Evolutionary conservation across 2,797 vertebrate genomes (phyloP), one percentile per base, ranked within the genome.

Genomic region (Galagoides demidoff): DNA sequence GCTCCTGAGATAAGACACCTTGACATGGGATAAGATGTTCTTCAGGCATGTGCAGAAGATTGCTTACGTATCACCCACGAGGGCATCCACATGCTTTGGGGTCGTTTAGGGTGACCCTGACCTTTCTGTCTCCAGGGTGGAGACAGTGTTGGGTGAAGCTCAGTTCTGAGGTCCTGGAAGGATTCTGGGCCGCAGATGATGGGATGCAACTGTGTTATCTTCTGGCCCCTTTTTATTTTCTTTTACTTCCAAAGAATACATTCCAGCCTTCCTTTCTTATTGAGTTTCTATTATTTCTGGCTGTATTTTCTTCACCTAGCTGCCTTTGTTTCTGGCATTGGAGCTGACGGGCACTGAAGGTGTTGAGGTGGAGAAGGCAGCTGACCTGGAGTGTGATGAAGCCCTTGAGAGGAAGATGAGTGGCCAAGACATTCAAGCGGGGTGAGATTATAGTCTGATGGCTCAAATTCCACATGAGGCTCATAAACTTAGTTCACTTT

Each of bases 271-370:
- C 49, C 13, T 43, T 64, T 78, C 74, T 84, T 29, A 14, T 22
- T 85, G 71, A 12, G 23, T 88, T 90, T 59, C 78, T 88, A n/a
- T 82, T 94, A 66, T 88, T 93, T 96, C 57, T 88, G 83, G 61
- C 64, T 66, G 7, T 77, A 29, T 61, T 85, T 85, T 23, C 45
- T 45, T 27, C 4, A 73, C 29, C 63, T 78, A 91, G 43, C 13
- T 7, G 74, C 61, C 52, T 95, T 94, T 81, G 37, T 57, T 92
- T 86, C 93, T 91, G 83, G 89, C 84, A n/a, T 73, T 25, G 8
- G 86, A 77, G 70, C 31, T 57, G 39, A 89, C 37, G 83, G 49
- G 89, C 74, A 85, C 20, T 78, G 52, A 77, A 81, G 77, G 86
- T 71, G 31, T 19, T 74, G 83, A 57, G 63, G 39, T 3, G 0